A percentile compares a stretch with the other conserved stretches of the same genome.
phyloP scores from a whole-genome alignment of 2,888 invertebrate species.

The Creontiades dilutus region DNA sequence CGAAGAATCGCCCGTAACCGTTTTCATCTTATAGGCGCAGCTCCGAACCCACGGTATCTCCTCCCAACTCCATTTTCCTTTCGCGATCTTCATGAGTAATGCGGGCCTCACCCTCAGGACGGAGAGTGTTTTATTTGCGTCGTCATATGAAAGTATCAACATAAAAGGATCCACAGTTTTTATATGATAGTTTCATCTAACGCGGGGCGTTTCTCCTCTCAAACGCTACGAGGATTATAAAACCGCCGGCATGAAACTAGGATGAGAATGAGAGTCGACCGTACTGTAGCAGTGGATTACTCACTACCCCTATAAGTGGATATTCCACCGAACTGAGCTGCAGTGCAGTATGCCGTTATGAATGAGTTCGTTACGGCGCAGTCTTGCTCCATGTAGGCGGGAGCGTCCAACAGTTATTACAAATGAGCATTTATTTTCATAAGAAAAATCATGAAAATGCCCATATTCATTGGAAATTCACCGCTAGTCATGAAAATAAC shows the following conservation, averaged over 20 bases:
- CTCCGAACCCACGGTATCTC: neutral
- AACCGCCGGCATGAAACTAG: slow-evolving; percentile 9
- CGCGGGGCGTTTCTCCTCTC: neutral
- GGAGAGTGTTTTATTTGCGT: slow-evolving; percentile 8
- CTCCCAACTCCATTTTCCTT: slow-evolving; percentile 1
- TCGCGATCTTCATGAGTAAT: slow-evolving; percentile 4
- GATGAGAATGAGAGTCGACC: neutral
- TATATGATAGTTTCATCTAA: slow-evolving; percentile 22
- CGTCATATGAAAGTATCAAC: slow-evolving; percentile 15
- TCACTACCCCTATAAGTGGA: neutral
- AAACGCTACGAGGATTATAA: slow-evolving; percentile 13
- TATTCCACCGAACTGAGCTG: neutral
- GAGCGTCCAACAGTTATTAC: too few relatives aligned
- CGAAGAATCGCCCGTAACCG: neutral
- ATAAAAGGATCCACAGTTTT: slow-evolving; percentile 15
- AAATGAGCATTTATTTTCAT: too few relatives aligned
- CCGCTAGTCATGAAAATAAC: too few relatives aligned
- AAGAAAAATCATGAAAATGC: too few relatives aligned
- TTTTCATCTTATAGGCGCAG: neutral
- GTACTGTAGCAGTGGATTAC: neutral
- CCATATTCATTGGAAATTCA: too few relatives aligned
- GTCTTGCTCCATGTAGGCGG: too few relatives aligned
- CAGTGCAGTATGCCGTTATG: too few relatives aligned
- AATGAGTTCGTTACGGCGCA: too few relatives aligned
- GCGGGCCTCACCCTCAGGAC: neutral